phyloP scores from a whole-genome alignment of 2,113 vertebrate species.

The Tachysurus vachellii region DNA sequence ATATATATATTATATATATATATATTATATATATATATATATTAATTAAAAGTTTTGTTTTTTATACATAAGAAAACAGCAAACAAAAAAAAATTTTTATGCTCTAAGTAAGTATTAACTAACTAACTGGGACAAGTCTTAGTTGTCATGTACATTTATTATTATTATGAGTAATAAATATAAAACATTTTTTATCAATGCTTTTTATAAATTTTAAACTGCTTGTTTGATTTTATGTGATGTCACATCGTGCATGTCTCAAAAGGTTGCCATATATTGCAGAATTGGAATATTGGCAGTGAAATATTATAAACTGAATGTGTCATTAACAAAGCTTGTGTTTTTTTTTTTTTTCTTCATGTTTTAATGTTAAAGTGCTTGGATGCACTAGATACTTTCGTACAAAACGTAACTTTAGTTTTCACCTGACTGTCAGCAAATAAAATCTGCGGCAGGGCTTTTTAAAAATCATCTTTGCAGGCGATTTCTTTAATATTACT shows the following conservation, averaged over 20 bases:
- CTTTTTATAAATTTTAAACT: too few relatives aligned
- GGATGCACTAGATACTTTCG: background rate
- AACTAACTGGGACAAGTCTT: background rate
- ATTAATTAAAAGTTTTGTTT: too few relatives aligned
- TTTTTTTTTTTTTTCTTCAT: background rate
- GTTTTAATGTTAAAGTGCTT: background rate
- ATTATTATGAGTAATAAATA: background rate
- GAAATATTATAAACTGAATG: background rate
- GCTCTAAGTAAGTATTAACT: background rate
- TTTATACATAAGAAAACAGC: too few relatives aligned
- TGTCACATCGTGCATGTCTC: background rate
- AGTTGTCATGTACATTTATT: background rate
- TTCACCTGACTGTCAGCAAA: background rate
- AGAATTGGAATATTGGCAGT: background rate
- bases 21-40: too few relatives aligned
- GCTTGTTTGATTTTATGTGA: background rate
- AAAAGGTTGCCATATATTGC: background rate
- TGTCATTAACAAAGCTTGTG: background rate
- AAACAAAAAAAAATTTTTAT: background rate
- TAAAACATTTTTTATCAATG: background rate
- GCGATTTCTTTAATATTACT: background rate
- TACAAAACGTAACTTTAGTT: background rate
- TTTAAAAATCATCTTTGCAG: background rate
- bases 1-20: too few relatives aligned
- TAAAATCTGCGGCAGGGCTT: background rate